phyloP scores from a whole-genome alignment of 1,140 invertebrate genomes.

The Cotesia vestalis region DNA sequence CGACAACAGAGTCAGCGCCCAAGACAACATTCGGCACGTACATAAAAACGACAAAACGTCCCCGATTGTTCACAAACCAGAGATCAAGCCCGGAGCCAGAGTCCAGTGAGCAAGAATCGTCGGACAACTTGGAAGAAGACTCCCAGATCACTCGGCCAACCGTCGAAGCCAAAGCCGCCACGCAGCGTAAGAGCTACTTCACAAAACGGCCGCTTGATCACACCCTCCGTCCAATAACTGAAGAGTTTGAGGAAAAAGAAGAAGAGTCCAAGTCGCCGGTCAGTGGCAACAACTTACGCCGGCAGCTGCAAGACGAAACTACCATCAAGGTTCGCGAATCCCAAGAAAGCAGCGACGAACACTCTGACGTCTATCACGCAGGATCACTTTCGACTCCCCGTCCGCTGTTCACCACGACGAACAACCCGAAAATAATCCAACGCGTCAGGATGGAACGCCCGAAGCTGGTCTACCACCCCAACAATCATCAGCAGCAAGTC shows the following conservation, averaged over 20 bases:
- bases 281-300: constrained; percentile 65
- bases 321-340: constrained; percentile 51
- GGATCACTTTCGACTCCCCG: constrained; percentile 71
- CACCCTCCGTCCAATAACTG: constrained; percentile 54
- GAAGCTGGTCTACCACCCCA: constrained; percentile 53
- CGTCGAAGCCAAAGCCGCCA: constrained; percentile 50
- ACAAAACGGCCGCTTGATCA: constrained; percentile 62
- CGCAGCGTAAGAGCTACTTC: constrained; percentile 59
- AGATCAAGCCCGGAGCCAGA: constrained; percentile 48
- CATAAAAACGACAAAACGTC: constrained; percentile 51
- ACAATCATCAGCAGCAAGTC: constrained; percentile 50
- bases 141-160: constrained; percentile 59
- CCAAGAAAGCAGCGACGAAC: constrained; percentile 66
- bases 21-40: constrained; percentile 50
- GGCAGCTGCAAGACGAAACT: constrained; percentile 67
- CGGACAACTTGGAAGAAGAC: constrained; percentile 43
- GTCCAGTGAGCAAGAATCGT: constrained; percentile 50
- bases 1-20: constrained; percentile 51
- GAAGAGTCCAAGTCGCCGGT: constrained; percentile 54
- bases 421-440: constrained; percentile 58
- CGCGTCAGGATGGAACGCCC: constrained; percentile 56
- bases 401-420: constrained; percentile 74
- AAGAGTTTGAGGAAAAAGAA: constrained; percentile 57
- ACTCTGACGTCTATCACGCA: constrained; percentile 73
- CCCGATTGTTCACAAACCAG: constrained; percentile 58